A percentile compares a stretch with the other conserved stretches of the same genome.
Evolutionary conservation across 2,113 vertebrate species (phyloP).

Genomic region (Tor tambroides): DNA sequence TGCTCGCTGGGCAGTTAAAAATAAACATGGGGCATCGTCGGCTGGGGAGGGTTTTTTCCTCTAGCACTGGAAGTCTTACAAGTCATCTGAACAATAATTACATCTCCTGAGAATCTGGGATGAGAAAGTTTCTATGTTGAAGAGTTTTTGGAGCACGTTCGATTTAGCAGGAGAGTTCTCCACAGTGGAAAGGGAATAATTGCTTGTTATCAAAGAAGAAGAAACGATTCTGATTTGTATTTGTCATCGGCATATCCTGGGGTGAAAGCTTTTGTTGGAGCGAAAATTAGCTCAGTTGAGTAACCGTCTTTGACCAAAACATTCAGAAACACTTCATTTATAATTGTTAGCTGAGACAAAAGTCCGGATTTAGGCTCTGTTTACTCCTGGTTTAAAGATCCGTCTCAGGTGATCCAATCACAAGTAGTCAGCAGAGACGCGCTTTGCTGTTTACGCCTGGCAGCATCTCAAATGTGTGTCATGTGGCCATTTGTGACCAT

Average conservation of each 20-base stretch:
- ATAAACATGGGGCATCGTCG: conserved; percentile 64
- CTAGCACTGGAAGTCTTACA: conserved; percentile 67
- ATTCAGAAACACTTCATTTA: neutral
- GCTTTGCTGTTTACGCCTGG: too few relatives aligned
- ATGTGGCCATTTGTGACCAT: too few relatives aligned
- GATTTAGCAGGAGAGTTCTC: conserved; percentile 65
- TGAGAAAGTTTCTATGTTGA: conserved; percentile 62
- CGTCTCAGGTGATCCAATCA: too few relatives aligned
- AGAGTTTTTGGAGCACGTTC: conserved; percentile 62
- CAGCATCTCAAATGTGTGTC: too few relatives aligned
- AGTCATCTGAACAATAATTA: conserved; percentile 76
- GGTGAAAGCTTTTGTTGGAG: conserved; percentile 38
- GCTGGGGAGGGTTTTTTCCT: conserved; percentile 59
- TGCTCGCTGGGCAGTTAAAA: conserved; percentile 63
- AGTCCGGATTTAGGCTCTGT: too few relatives aligned
- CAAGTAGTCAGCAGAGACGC: too few relatives aligned
- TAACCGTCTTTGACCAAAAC: conserved; percentile 13
- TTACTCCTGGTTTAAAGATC: too few relatives aligned
- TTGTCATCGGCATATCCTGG: conserved; percentile 56
- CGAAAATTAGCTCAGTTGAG: conserved; percentile 3
- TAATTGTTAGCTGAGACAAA: too few relatives aligned
- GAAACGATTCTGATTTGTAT: conserved; percentile 51
- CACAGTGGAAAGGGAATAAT: conserved; percentile 65
- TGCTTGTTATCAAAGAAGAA: conserved; percentile 65
- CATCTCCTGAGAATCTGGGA: conserved; percentile 73